phyloP scores from a whole-genome alignment of 2,797 vertebrate species.

The Rhinatrema bivittatum region DNA sequence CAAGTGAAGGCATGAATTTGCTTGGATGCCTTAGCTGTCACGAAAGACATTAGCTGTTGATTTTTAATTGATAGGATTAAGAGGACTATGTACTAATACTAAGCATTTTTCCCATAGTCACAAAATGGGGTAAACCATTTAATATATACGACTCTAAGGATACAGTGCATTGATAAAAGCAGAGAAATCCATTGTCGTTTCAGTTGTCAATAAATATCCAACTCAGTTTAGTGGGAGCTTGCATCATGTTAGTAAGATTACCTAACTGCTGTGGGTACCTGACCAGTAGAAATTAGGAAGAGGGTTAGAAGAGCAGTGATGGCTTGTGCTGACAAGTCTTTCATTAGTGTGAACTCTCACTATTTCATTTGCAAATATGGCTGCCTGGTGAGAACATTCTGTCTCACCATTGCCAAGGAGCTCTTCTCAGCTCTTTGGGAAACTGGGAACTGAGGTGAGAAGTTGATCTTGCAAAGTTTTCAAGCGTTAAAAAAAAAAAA shows the following conservation, averaged over 20 bases:
- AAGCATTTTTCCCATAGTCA: too few species aligned
- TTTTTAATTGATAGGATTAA: too few species aligned
- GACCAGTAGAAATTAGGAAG: conserved; percentile 25
- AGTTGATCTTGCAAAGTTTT: background rate
- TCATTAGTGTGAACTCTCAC: conserved; percentile 43
- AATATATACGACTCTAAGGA: too few species aligned
- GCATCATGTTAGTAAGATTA: conserved; percentile 26
- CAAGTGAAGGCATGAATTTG: too few species aligned
- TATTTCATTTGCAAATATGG: conserved; percentile 35
- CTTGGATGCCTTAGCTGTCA: too few species aligned
- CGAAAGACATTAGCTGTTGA: too few species aligned
- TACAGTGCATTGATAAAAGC: too few species aligned
- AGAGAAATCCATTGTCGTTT: background rate
- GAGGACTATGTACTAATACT: too few species aligned
- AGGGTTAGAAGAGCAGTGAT: conserved; percentile 23
- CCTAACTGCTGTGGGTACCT: conserved; percentile 10
- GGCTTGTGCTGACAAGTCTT: conserved; percentile 35
- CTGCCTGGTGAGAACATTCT: conserved; percentile 10
- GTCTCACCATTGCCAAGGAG: conserved; percentile 13
- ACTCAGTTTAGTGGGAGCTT: conserved; percentile 15
- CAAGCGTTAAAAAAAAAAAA: background rate
- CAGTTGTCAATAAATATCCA: conserved; percentile 24
- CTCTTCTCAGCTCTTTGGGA: conserved; percentile 44
- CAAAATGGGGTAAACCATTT: too few species aligned
- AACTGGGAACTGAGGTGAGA: conserved; percentile 8